Percentiles rank a stretch among this genome's conserved stretches.
These are phyloP conservation scores for Drosophila novamexicana DNA, from an alignment of 1,140 invertebrate genomes.

Conservation along the genomic window DNA sequence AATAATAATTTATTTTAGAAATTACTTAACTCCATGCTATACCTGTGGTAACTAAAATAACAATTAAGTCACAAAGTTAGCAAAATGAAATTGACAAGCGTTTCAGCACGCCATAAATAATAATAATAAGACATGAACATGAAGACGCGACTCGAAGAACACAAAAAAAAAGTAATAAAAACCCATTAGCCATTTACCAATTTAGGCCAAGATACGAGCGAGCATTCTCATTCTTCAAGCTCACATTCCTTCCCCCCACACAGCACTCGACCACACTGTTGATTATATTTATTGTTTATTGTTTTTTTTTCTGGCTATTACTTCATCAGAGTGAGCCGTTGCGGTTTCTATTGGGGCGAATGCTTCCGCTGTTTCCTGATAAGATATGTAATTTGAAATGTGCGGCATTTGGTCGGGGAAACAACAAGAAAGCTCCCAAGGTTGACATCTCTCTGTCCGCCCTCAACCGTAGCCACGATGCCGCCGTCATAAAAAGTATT, in stretches of 20 bases:
- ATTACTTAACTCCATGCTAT: constrained; percentile 46
- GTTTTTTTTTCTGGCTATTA: constrained; percentile 64
- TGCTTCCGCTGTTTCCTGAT: constrained; percentile 65
- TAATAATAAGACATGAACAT: constrained; percentile 11
- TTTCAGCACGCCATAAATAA: constrained; percentile 45
- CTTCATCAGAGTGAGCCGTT: constrained; percentile 57
- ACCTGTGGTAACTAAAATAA: constrained; percentile 40
- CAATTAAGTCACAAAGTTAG: constrained; percentile 57
- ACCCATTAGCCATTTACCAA: constrained; percentile 71
- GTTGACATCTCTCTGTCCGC: constrained; percentile 57
- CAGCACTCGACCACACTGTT: constrained; percentile 42
- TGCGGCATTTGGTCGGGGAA: constrained; percentile 12
- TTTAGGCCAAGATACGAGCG: constrained; percentile 59
- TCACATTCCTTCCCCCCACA: constrained; percentile 21
- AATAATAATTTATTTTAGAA: constrained; percentile 47
- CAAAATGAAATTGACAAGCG: constrained; percentile 40
- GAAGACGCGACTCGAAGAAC: constrained; percentile 12
- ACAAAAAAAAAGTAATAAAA: constrained; percentile 15
- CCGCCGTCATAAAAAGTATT: constrained; percentile 36
- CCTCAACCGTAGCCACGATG: constrained; percentile 28
- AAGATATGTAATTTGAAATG: constrained; percentile 52
- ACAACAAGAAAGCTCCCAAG: constrained; percentile 67
- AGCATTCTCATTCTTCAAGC: constrained; percentile 28
- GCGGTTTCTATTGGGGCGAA: constrained; percentile 33
- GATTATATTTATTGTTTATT: constrained; percentile 65